Base-by-base conservation (phyloP, 2,113 vertebrate genomes). In the Platysteira castanea region DNA sequence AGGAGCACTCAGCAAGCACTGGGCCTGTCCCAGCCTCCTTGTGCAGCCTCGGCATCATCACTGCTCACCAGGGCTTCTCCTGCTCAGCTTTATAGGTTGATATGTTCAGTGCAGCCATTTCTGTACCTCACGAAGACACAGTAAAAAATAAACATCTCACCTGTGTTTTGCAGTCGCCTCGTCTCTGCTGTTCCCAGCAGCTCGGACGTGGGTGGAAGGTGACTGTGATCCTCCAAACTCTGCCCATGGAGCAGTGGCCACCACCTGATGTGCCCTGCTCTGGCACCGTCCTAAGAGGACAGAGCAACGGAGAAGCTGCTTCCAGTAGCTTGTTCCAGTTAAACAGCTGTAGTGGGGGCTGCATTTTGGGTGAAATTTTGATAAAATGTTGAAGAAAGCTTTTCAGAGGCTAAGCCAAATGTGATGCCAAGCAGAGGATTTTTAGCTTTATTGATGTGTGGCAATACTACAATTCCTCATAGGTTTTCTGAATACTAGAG, bases 251-350 rank as follows among this genome's bases (percentile, higher is more conserved):
- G 81, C 84, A 61, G 59, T 54, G 35, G 41, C 47, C 41, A 27
- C 6, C 1, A 2, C 30, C 39, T 42, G 33, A 15, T n/a, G 27
- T 4, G 8, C 7, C 70, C 39, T 53, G n/a, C 56, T 47, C 37
- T 7, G 30, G 5, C 4, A 1, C 6, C 0, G 6, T 41, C 2
- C 0, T 19, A 21, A 30, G n/a, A 27, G 78, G 12, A 37, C 28
- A 44, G 68, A 90, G 47, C 28, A 31, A 10, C 2, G 4, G 39
- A 59, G 69, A 49, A 65, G 50, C 87, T 77, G 60, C 60, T 70
- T 74, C 56, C 39, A 71, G 84, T 56, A 61, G n/a, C 28, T 76
- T 39, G 54, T 64, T n/a, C n/a, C n/a, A n/a, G 39, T 57, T 26
- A 84, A 67, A 20, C 52, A 44, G 26, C 24, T 56, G 53, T 7